These are phyloP conservation scores for Blera fallax DNA, from an alignment of 2,888 invertebrate genomes.

Conservation along the genomic window DNA sequence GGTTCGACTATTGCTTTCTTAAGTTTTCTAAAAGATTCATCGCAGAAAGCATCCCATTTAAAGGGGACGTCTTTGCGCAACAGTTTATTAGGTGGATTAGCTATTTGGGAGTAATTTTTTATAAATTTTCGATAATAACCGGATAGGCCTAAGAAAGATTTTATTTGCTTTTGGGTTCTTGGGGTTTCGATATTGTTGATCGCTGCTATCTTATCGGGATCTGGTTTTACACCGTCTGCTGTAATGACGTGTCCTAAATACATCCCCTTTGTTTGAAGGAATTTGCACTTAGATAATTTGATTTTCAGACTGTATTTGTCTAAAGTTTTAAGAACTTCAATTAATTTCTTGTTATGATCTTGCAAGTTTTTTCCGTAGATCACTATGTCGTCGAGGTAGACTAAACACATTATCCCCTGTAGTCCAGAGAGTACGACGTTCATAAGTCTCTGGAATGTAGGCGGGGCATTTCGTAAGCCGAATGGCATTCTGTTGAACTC, in stretches of 20 bases:
- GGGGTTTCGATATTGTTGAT: not conserved
- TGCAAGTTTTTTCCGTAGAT: slow-evolving; percentile 64
- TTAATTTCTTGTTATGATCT: not conserved
- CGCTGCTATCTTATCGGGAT: not conserved
- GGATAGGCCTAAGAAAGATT: not conserved
- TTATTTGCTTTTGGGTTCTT: not conserved
- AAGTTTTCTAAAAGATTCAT: not conserved
- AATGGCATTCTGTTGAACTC: slow-evolving; percentile 74
- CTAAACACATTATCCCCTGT: slow-evolving; percentile 42
- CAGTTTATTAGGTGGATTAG: no score
- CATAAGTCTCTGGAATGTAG: slow-evolving; percentile 76
- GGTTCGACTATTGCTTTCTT: not conserved
- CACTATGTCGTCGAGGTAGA: slow-evolving; percentile 76
- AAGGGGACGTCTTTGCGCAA: not conserved
- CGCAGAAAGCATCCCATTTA: not conserved
- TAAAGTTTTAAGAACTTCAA: slow-evolving; percentile 49
- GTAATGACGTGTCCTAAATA: slow-evolving; percentile 71
- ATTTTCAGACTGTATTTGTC: slow-evolving; percentile 69
- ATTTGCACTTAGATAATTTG: slow-evolving; percentile 74
- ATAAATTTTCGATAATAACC: not conserved
- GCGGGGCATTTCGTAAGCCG: slow-evolving; percentile 74
- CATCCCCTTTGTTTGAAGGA: slow-evolving; percentile 64
- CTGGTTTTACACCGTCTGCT: not conserved
- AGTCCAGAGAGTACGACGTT: slow-evolving; percentile 74
- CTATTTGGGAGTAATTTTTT: no score